Evolutionary conservation across 2,888 invertebrate genomes (phyloP).

Genomic region (Drosophila hawaiiensis): DNA sequence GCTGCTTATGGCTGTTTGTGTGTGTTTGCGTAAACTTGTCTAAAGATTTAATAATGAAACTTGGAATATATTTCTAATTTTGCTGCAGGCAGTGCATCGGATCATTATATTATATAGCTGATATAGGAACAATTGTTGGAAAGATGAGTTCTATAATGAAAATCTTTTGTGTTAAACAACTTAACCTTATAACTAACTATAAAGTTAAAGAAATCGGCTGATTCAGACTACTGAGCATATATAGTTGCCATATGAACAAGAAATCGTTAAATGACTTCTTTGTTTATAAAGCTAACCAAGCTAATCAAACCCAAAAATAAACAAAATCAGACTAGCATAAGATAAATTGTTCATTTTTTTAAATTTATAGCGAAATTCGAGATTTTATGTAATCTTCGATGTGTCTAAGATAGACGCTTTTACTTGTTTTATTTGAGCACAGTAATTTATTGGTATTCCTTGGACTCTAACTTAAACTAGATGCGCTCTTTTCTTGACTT

Average conservation of each 20-base stretch:
- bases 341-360: background rate
- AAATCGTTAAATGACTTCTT: background rate
- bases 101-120: no score
- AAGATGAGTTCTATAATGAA: background rate
- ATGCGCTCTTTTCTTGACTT: background rate
- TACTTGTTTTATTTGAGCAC: background rate
- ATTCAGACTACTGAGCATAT: background rate
- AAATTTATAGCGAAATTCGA: background rate
- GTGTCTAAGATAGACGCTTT: background rate
- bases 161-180: background rate
- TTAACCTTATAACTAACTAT: background rate
- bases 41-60: no score
- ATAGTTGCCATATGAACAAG: background rate
- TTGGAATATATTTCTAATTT: no score
- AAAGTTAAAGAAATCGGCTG: background rate
- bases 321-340: background rate
- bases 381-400: background rate
- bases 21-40: background rate
- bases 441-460: background rate
- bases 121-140: background rate
- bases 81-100: no score
- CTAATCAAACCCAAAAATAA: background rate
- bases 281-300: background rate
- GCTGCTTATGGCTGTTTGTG: background rate
- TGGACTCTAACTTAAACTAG: background rate